Evolutionary conservation across 1,140 invertebrate species (phyloP), one percentile per base, ranked within the genome.

Genomic region (Pseudomyrmex sp.): DNA sequence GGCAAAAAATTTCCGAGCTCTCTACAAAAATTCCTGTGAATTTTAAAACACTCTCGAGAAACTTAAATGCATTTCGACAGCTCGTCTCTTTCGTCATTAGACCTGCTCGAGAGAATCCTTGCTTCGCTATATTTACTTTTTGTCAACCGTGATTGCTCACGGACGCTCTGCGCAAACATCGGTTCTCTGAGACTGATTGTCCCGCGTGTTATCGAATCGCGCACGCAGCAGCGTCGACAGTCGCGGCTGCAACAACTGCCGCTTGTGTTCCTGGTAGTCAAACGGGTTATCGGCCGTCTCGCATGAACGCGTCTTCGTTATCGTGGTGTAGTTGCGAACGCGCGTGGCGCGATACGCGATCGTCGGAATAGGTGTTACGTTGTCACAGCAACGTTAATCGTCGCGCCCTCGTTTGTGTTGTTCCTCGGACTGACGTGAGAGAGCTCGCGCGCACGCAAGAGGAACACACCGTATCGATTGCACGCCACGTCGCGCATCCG

Each of bases 221-320:
- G 56, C 26, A 56, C 44, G 9, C 50, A 50, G 12, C 26, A 18
- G 84, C 83, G 87, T 88, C 87, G 83, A 68, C 83, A 82, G 72
- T 84, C 85, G 58, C 70, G 82, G 61, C 54, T 54, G 61, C 86
- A 61, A 61, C 79, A 76, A 85, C 88, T 77, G 83, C 73, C 76
- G 86, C 68, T 88, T 88, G 73, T 89, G 69, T 89, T 89, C 87
- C 63, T 69, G 86, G 86, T 89, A 89, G 69, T 59, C 26, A 46
- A 70, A 85, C 70, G 77, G 69, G 73, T 85, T 88, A 88, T 89
- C 87, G 75, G 62, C 18, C 50, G 35, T 50, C 59, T 59, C 83
- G 62, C 83, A 79, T 65, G 61, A 61, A 35, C 73, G 86, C 84
- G 59, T 63, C 63, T 72, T 83, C 63, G 83, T 88, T 88, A 88